A percentile compares a stretch with the other conserved stretches of the same genome.
Conservation (phyloP, 2,113 vertebrate genomes). For the Onychostoma macrolepis region DNA sequence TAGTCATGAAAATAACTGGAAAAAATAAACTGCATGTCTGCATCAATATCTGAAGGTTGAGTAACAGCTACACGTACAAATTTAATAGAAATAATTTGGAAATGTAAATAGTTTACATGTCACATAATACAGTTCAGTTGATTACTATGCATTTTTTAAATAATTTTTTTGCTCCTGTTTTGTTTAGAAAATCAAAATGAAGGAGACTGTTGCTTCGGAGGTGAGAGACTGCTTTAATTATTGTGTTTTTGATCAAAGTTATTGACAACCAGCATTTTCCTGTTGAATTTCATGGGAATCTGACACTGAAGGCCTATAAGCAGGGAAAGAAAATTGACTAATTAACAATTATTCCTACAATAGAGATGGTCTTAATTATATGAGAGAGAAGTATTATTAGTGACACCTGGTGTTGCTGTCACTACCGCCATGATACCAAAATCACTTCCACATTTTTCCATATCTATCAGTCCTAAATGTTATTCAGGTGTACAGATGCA, state of each 20-base stretch:
- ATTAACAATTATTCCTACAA: conserved; percentile 11
- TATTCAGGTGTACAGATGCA: not conserved
- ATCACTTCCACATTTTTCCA: not conserved
- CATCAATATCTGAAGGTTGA: not conserved
- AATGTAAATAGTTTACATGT: conserved; percentile 27
- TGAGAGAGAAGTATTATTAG: conserved; percentile 33
- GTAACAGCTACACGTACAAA: not conserved
- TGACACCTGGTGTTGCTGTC: conserved; percentile 59
- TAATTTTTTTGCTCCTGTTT: conserved; percentile 42
- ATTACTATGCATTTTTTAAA: conserved; percentile 37
- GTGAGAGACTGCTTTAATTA: conserved; percentile 41
- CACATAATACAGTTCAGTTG: conserved; percentile 29
- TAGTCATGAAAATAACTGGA: not conserved
- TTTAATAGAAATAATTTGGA: conserved; percentile 43
- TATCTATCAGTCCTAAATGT: not conserved
- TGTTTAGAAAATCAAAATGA: conserved; percentile 47
- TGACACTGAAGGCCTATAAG: not conserved
- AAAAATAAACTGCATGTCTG: not conserved
- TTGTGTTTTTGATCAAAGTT: not conserved
- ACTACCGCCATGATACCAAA: not conserved
- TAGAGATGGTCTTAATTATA: not conserved
- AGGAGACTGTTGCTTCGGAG: conserved; percentile 44
- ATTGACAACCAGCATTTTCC: conserved; percentile 24
- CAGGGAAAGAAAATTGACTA: not conserved
- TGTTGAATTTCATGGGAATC: conserved; percentile 13